A percentile compares a stretch with the other conserved stretches of the same genome.
phyloP scores from a whole-genome alignment of 92 coral and sea anemone species.

The Zoanthus solanderi region DNA sequence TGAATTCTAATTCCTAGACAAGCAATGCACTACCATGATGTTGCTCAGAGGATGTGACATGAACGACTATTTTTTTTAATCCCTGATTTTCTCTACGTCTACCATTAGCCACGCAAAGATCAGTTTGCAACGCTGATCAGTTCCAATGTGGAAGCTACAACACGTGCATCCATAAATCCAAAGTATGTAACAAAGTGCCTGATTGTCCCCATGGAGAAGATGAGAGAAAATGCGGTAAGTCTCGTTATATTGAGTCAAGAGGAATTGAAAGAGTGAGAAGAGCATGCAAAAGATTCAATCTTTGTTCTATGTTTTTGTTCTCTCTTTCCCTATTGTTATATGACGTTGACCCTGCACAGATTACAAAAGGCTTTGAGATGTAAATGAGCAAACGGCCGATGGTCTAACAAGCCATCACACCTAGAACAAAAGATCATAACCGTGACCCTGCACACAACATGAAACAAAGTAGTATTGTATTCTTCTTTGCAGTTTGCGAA shows the following conservation, averaged over 20 bases:
- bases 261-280: not conserved
- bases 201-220: slow-evolving; percentile 96
- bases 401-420: too few species aligned
- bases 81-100: not conserved
- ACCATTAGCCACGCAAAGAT: slow-evolving; percentile 54
- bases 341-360: too few species aligned
- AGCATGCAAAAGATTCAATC: not conserved
- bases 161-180: slow-evolving; percentile 71
- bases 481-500: too few species aligned
- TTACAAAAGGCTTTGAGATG: too few species aligned
- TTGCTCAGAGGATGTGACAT: too few species aligned
- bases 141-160: slow-evolving; percentile 83
- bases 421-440: too few species aligned
- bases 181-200: slow-evolving; percentile 76
- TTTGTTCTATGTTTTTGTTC: not conserved
- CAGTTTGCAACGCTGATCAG: slow-evolving; percentile 61
- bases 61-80: not conserved
- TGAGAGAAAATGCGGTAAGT: slow-evolving; percentile 88
- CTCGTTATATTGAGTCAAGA: not conserved
- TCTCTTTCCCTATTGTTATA: too few species aligned
- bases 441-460: too few species aligned
- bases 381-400: too few species aligned
- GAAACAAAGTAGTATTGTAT: too few species aligned
- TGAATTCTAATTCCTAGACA: too few species aligned
- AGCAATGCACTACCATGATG: too few species aligned